Conservation (phyloP, 2,797 vertebrate species). For the Anableps anableps region DNA sequence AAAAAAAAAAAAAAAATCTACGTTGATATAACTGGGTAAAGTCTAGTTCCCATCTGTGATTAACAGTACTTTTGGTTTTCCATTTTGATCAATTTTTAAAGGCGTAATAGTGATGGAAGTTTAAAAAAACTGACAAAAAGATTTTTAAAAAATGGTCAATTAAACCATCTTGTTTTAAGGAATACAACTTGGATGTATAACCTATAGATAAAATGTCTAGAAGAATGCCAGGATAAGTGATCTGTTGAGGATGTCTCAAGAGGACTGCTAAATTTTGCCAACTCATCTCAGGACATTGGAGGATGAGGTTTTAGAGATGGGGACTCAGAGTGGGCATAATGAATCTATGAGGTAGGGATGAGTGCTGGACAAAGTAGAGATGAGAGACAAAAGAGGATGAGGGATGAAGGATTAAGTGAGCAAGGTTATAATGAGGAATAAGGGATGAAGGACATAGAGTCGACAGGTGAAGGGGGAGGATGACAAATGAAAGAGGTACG, state of each 20-base stretch:
- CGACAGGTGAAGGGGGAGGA: background rate
- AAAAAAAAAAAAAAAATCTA: conserved; percentile 22
- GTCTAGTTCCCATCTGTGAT: conserved; percentile 35
- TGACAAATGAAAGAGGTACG: background rate
- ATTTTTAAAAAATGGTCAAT: background rate
- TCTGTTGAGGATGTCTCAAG: background rate
- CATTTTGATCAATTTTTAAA: background rate
- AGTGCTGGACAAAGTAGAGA: background rate
- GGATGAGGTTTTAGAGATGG: background rate
- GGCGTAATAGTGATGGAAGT: background rate
- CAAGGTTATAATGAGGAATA: background rate
- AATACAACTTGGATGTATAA: background rate
- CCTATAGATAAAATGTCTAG: background rate
- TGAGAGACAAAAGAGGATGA: background rate
- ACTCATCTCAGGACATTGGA: background rate
- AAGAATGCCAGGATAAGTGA: background rate
- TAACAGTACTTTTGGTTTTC: conserved; percentile 8
- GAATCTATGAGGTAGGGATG: background rate
- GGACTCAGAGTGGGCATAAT: background rate
- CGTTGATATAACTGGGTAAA: conserved; percentile 18
- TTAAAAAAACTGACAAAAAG: background rate
- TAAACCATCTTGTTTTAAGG: background rate
- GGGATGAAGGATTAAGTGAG: background rate
- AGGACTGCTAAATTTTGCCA: background rate
- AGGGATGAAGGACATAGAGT: background rate